Evolutionary conservation across 1,140 invertebrate species (phyloP).

Genomic region (Physella acuta): DNA sequence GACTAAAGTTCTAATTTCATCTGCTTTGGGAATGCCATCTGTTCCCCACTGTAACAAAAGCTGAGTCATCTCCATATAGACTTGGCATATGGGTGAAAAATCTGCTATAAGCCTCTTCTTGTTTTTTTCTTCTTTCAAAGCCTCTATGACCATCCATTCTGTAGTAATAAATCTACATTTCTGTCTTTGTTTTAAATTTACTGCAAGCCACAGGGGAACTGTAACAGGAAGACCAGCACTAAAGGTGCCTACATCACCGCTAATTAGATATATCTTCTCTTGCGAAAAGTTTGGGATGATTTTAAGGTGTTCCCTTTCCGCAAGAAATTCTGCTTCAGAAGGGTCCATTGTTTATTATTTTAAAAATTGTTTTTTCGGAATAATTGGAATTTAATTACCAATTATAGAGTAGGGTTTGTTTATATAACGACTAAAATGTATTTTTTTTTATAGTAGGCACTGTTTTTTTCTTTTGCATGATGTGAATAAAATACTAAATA

Average conservation of each 20-base stretch:
- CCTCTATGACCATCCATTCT: conserved; percentile 90
- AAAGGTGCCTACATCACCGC: conserved; percentile 75
- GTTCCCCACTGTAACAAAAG: conserved; percentile 66
- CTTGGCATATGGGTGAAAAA: conserved; percentile 88
- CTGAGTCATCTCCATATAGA: conserved; percentile 88
- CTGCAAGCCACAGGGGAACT: conserved; percentile 91
- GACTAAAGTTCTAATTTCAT: conserved; percentile 83
- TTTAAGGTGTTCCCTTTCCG: conserved; percentile 80
- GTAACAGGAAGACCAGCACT: conserved; percentile 75
- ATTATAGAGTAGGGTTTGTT: too few relatives aligned
- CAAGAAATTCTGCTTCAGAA: conserved; percentile 86
- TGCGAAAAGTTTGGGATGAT: conserved; percentile 91
- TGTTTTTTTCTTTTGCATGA: too few relatives aligned
- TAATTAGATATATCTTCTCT: conserved; percentile 66
- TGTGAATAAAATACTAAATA: too few relatives aligned
- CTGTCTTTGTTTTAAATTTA: conserved; percentile 87
- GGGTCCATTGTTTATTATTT: conserved; percentile 61
- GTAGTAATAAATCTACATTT: conserved; percentile 89
- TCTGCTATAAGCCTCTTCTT: conserved; percentile 70
- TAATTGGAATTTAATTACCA: too few relatives aligned
- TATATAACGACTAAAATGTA: too few relatives aligned
- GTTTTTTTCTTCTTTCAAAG: conserved; percentile 76
- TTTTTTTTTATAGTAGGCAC: too few relatives aligned
- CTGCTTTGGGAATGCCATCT: conserved; percentile 64
- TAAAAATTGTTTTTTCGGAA: too few relatives aligned